Percentiles rank a stretch among this genome's conserved stretches.
These are phyloP conservation scores for Agonopterix heracliana DNA, from an alignment of 2,888 invertebrate genomes.

Conservation along the genomic window DNA sequence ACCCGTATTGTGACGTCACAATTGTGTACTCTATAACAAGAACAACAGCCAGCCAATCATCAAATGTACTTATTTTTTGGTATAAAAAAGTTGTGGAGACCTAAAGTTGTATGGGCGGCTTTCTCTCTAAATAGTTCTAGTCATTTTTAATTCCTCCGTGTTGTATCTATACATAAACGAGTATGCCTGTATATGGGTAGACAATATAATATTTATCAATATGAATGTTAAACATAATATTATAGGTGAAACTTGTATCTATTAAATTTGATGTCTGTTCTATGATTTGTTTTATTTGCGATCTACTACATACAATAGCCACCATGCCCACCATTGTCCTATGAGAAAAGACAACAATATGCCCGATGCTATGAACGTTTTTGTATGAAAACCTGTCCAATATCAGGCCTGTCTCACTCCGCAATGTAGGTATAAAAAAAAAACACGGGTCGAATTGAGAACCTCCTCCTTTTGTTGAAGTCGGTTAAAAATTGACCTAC, in stretches of 20 bases:
- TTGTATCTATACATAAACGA: constrained; percentile 52
- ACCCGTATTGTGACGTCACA: too few relatives aligned
- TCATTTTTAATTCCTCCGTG: constrained; percentile 69
- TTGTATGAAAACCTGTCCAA: too few relatives aligned
- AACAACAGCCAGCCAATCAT: not conserved
- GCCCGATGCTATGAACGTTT: too few relatives aligned
- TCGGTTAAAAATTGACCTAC: too few relatives aligned
- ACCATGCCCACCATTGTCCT: not conserved
- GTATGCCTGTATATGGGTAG: constrained; percentile 69
- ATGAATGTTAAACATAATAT: constrained; percentile 69
- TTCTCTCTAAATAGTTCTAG: constrained; percentile 66
- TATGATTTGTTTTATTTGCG: constrained; percentile 49
- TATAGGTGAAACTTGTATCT: constrained; percentile 73
- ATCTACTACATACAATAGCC: not conserved
- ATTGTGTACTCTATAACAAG: too few relatives aligned
- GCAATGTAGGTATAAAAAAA: too few relatives aligned
- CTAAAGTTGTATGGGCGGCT: constrained; percentile 39
- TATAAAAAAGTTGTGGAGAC: too few relatives aligned
- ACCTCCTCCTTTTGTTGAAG: too few relatives aligned
- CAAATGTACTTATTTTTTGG: not conserved
- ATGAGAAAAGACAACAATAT: too few relatives aligned
- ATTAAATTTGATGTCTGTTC: constrained; percentile 77
- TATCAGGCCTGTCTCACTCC: too few relatives aligned
- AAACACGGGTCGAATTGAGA: too few relatives aligned
- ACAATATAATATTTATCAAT: constrained; percentile 70